Evolutionary conservation across 2,888 invertebrate genomes (phyloP).

Genomic region (Pandemis heparana): DNA sequence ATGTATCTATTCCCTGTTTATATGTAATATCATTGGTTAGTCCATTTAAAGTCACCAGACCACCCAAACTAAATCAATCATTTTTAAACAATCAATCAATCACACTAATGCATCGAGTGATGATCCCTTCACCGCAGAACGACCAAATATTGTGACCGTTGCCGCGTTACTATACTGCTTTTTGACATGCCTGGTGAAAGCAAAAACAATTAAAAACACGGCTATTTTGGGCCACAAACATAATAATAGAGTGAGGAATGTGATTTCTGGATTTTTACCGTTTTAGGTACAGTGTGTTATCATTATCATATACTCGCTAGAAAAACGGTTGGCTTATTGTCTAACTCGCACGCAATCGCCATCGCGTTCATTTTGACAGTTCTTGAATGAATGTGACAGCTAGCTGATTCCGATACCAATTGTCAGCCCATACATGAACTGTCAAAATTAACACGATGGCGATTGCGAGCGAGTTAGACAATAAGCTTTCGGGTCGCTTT

Average conservation of each 20-base stretch:
- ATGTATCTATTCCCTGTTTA: no score
- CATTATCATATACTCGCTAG: no score
- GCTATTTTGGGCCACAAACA: background rate
- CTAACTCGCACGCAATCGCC: no score
- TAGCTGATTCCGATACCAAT: no score
- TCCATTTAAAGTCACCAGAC: constrained; percentile 13
- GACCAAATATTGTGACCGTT: constrained; percentile 60
- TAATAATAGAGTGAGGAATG: background rate
- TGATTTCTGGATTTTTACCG: background rate
- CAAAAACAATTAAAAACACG: constrained; percentile 28
- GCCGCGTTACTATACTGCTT: constrained; percentile 49
- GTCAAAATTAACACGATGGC: no score
- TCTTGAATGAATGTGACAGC: no score
- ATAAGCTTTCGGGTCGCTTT: no score
- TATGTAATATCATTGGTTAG: no score
- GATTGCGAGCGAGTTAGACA: no score
- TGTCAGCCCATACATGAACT: no score
- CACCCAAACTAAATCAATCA: constrained; percentile 39
- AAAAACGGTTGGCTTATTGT: no score
- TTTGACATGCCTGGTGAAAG: constrained; percentile 44
- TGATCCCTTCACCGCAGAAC: constrained; percentile 55
- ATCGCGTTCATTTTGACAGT: no score
- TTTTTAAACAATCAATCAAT: constrained; percentile 46
- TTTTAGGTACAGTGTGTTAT: background rate
- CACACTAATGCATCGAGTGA: constrained; percentile 55